These are phyloP conservation scores for Charaxes varanes DNA, from an alignment of 1,140 invertebrate species.

Conservation along the genomic window DNA sequence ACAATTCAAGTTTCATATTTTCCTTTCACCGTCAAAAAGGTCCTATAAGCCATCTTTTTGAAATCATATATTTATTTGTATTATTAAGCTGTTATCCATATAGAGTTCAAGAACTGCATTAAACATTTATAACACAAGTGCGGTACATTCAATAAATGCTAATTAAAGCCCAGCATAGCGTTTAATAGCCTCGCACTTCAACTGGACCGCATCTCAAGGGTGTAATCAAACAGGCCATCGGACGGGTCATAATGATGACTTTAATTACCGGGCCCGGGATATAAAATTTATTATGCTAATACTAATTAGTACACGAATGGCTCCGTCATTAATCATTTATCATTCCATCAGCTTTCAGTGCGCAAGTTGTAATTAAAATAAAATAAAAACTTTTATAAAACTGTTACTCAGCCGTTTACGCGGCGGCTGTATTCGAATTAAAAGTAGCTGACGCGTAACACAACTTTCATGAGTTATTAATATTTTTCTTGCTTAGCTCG, in stretches of 20 bases:
- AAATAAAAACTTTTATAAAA: slow-evolving; percentile 1
- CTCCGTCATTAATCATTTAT: slow-evolving; percentile 14
- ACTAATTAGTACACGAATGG: slow-evolving; percentile 17
- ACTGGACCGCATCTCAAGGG: background rate
- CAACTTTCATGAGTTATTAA: too few relatives aligned
- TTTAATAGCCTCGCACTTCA: background rate
- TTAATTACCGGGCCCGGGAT: slow-evolving; percentile 23
- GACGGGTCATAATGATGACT: slow-evolving; percentile 27
- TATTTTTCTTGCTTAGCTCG: too few relatives aligned
- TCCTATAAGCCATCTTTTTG: too few relatives aligned
- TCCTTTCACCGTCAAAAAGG: too few relatives aligned
- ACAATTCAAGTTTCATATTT: too few relatives aligned
- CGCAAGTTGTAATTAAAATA: slow-evolving; percentile 5
- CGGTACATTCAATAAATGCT: too few relatives aligned
- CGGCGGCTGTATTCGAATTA: background rate
- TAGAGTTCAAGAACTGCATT: too few relatives aligned
- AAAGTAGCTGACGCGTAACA: too few relatives aligned
- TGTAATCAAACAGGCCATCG: slow-evolving; percentile 31
- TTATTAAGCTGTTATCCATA: background rate
- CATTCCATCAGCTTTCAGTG: slow-evolving; percentile 6
- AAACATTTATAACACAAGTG: too few relatives aligned
- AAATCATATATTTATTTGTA: background rate
- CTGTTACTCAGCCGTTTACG: background rate
- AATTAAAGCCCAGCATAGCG: too few relatives aligned
- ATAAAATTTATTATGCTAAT: slow-evolving; percentile 37